Base-by-base conservation (phyloP, 2,113 vertebrate species). In the Orcinus orca region DNA sequence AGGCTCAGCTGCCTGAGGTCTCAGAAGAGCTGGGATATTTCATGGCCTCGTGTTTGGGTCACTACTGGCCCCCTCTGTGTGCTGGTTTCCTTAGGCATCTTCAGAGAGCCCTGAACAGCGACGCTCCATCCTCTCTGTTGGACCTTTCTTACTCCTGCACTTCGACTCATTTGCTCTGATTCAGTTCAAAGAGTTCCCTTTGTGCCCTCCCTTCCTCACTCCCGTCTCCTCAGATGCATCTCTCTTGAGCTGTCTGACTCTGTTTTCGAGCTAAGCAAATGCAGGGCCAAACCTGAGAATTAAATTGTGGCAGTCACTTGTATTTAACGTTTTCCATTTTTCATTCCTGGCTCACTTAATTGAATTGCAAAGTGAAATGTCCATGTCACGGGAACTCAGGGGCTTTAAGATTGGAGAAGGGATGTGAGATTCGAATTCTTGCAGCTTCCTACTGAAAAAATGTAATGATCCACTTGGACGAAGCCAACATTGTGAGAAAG, bases 321-420 rank as follows among this genome's bases (percentile, higher is more conserved):
- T 62, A n/a, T 89, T 95, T 88, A 53, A 38, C 6, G 11, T 79
- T 89, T 86, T 85, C 77, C 77, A 33, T 84, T 95, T 89, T 96
- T 76, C 74, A 96, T 93, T 80, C 93, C 79, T 67, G 53, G 31
- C 38, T 62, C 67, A 50, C n/a, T 83, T 95, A 14, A 60, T 63
- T 55, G 87, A 82, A 93, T 73, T 50, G 67, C 73, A 44, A 76
- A 96, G 60, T 41, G 20, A 62, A 76, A 53, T 23, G 20, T 93
- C n/a, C 44, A 63, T 6, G 10, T 31, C 26, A 70, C 0, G 1
- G 36, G 65, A 76, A 63, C 10, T 47, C 41, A 65, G 62, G 29
- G 38, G 84, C 29, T 62, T 86, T 91, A 50, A 88, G 73, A 84
- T 17, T 63, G 33, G 33, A 88, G 55, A 68, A 92, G 4, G 25